Conservation (phyloP, 2,888 invertebrate species). For the Pyrrhosoma nymphula region DNA sequence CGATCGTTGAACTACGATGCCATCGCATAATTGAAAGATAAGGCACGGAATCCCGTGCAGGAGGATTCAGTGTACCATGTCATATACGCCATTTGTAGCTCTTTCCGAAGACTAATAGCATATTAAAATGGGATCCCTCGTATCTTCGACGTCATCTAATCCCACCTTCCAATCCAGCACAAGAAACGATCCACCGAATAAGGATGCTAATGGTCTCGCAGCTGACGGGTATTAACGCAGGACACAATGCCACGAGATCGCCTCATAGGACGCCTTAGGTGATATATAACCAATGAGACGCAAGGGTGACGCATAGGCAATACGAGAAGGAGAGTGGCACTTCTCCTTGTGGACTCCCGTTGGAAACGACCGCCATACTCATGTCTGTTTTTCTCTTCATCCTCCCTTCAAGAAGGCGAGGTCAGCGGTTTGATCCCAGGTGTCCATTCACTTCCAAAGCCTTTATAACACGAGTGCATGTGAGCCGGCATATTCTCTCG, state of each 20-base stretch:
- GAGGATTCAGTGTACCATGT: not conserved
- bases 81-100: not conserved
- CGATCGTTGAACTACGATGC: not conserved
- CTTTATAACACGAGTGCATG: not conserved
- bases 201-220: not conserved
- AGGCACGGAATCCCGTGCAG: not conserved
- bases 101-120: not conserved
- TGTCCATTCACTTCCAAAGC: not conserved
- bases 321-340: not conserved
- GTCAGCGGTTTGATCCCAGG: not conserved
- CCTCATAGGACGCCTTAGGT: not conserved
- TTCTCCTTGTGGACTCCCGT: not conserved
- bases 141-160: not conserved
- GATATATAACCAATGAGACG: constrained; percentile 27
- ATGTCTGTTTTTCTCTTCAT: not conserved
- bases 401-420: not conserved
- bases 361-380: not conserved
- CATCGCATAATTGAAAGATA: not conserved
- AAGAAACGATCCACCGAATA: not conserved
- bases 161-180: not conserved
- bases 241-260: constrained; percentile 12
- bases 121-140: not conserved
- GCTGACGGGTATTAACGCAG: not conserved
- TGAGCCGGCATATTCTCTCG: not conserved
- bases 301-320: not conserved